Base-by-base conservation (phyloP, 2,888 invertebrate species). In the Dynastes hyllus region DNA sequence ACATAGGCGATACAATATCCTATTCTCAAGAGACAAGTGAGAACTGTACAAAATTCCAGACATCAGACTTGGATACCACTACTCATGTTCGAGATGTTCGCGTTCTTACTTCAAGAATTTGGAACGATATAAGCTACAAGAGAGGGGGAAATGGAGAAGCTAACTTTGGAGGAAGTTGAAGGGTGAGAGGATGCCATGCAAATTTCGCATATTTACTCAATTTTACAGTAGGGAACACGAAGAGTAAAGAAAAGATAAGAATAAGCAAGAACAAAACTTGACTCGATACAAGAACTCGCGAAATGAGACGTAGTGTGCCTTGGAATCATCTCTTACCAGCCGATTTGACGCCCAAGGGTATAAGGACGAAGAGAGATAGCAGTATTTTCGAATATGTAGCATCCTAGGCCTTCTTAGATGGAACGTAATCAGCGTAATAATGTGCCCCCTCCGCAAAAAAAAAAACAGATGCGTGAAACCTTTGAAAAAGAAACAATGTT, bases 181-280 rank as follows among this genome's bases (percentile, higher is more conserved):
- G 55, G 55, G 55, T 16, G 16, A 55, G 11, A 11, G 45, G 45
- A 45, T 8, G 45, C 45, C 55, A 16, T 40, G 67, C 50, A 27
- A 69, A 69, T 69, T 69, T 69, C 67, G 22, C 50, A 27, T 69
- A 50, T 69, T 69, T 69, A 50, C 67, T 45, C 67, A 69, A 69
- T 69, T 69, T 69, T 50, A 50, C 16, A 16, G 11, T 1, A n/a
- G 45, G n/a, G 67, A 67, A 9, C 16, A 45, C n/a, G 45, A 1
- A 27, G 16, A 13, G 37, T 3, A 6, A 22, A 50, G 2, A 27
- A 50, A 27, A 27, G 65, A 11, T n/a, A 13, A n/a, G 65, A 32
- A 2, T 9, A n/a, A 16, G 16, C n/a, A 16, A 53, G 16, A 53
- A 53, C 53, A 16, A 16, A 13, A 13, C 5, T 53, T 16, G 53